Evolutionary conservation across 2,888 invertebrate genomes (phyloP).

Genomic region (Drosophila subsilvestris): DNA sequence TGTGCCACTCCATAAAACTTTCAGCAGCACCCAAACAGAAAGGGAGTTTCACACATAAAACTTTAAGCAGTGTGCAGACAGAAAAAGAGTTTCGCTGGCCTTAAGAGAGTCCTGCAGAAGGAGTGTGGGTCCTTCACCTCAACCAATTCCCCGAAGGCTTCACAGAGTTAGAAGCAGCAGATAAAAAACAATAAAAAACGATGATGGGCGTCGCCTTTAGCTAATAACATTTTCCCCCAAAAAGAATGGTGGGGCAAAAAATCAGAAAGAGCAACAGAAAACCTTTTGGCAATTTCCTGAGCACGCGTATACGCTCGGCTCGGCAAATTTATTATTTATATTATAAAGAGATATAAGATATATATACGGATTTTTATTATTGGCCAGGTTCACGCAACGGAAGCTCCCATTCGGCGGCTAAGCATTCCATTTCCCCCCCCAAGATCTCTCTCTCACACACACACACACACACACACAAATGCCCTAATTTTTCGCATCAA

Average conservation of each 20-base stretch:
- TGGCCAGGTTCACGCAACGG: constrained; percentile 24
- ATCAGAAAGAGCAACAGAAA: constrained; percentile 7
- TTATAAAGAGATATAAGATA: constrained; percentile 22
- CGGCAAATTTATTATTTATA: constrained; percentile 54
- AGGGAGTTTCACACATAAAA: background rate
- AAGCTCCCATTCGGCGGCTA: constrained; percentile 11
- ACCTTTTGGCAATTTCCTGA: constrained; percentile 31
- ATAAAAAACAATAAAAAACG: constrained; percentile 59
- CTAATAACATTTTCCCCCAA: constrained; percentile 42
- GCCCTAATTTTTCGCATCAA: constrained; percentile 72
- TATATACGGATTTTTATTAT: constrained; percentile 33
- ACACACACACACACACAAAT: constrained; percentile 42
- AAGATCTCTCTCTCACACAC: constrained; percentile 9
- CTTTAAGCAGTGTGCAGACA: background rate
- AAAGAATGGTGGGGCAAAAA: constrained; percentile 11
- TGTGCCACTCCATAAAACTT: background rate
- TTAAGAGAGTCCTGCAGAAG: background rate
- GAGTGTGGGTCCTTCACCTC: background rate
- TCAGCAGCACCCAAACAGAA: background rate
- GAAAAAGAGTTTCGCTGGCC: background rate
- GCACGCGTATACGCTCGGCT: constrained; percentile 14
- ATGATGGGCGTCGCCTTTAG: constrained; percentile 14
- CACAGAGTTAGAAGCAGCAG: constrained; percentile 21
- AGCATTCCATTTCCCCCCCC: constrained; percentile 23
- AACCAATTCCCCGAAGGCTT: constrained; percentile 3